phyloP scores from a whole-genome alignment of 1,140 invertebrate genomes.

The Zaprionus taronus region DNA sequence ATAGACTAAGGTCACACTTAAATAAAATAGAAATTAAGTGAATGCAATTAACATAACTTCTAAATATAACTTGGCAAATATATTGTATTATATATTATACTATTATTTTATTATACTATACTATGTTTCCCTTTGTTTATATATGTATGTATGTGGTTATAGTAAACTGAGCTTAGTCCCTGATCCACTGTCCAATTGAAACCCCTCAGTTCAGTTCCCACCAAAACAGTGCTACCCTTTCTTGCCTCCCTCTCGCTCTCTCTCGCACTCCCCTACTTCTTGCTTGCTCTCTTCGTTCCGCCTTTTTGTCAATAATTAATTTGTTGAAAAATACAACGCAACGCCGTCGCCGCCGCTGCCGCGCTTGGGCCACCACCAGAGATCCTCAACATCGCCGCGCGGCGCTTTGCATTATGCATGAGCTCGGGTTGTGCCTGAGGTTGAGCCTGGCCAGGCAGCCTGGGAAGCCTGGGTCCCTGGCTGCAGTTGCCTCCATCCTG shows the following conservation, averaged over 20 bases:
- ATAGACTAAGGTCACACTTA: too few relatives aligned
- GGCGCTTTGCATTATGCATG: constrained; percentile 75
- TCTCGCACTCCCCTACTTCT: constrained; percentile 14
- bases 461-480: neutral
- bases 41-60: too few relatives aligned
- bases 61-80: too few relatives aligned
- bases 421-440: constrained; percentile 30
- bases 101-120: too few relatives aligned
- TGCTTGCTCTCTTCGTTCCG: constrained; percentile 53
- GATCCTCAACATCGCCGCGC: constrained; percentile 23
- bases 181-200: neutral
- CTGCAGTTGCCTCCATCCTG: constrained; percentile 6
- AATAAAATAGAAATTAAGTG: too few relatives aligned
- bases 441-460: constrained; percentile 6
- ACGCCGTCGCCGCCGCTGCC: constrained; percentile 23
- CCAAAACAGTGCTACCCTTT: neutral
- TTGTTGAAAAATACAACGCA: constrained; percentile 79
- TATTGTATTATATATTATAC: too few relatives aligned
- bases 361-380: constrained; percentile 61
- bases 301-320: constrained; percentile 80
- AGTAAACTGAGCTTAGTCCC: neutral
- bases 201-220: constrained; percentile 9
- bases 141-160: too few relatives aligned
- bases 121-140: too few relatives aligned
- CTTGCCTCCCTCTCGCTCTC: neutral